Percentiles rank a stretch among this genome's conserved stretches.
phyloP scores from a whole-genome alignment of 37 sponge, comb jelly and placozoan species.

The Oopsacas minuta region DNA sequence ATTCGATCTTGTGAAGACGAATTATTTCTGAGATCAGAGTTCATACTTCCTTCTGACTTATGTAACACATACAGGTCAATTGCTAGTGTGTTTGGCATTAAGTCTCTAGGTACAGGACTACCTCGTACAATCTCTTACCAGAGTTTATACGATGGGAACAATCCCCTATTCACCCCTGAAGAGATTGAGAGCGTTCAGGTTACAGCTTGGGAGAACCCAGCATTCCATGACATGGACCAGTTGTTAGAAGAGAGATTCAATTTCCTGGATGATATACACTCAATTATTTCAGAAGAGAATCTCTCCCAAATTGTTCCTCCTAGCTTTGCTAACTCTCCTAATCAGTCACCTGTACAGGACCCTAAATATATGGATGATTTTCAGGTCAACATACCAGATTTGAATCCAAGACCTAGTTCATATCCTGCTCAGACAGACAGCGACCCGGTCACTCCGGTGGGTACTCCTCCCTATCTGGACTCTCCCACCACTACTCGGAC shows the following conservation, averaged over 20 bases:
- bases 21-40: background rate
- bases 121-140: background rate
- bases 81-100: background rate
- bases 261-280: background rate
- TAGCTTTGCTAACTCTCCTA: background rate
- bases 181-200: constrained; percentile 34
- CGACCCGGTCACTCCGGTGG: constrained; percentile 16
- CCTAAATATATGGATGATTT: background rate
- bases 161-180: constrained; percentile 35
- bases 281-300: background rate
- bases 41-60: background rate
- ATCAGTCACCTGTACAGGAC: background rate
- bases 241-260: constrained; percentile 70
- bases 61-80: background rate
- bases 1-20: background rate
- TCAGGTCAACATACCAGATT: background rate
- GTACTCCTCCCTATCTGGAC: background rate
- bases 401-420: background rate
- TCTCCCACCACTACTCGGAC: background rate
- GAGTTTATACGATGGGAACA: constrained; percentile 9
- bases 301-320: background rate
- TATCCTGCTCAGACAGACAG: background rate
- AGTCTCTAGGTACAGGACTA: background rate
- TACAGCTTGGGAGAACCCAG: constrained; percentile 68
- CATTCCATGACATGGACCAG: constrained; percentile 63